Percentiles rank a stretch among this genome's conserved stretches.
phyloP scores from a whole-genome alignment of 2,113 vertebrate genomes.

The Dromiciops gliroides region DNA sequence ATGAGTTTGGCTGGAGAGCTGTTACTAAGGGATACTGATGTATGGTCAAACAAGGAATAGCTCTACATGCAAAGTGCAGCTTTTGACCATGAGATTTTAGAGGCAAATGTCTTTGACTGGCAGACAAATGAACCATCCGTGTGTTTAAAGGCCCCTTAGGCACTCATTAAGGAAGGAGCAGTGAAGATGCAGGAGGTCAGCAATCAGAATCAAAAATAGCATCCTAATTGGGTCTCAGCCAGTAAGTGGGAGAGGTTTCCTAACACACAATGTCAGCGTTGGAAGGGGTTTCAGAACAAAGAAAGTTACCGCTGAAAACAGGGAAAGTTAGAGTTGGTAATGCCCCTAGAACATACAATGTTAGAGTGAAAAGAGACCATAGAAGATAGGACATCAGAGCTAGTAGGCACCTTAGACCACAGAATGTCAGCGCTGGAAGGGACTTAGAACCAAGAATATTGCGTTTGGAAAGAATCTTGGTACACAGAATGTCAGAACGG shows the following conservation, averaged over 20 bases:
- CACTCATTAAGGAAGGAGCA: not conserved
- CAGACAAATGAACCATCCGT: not conserved
- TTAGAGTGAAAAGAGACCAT: not conserved
- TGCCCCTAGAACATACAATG: not conserved
- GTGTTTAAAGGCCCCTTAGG: not conserved
- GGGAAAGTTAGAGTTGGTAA: not conserved
- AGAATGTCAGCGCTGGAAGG: no score
- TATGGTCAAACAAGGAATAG: not conserved
- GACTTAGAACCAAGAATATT: not conserved
- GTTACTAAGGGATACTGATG: not conserved
- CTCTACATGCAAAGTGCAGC: not conserved
- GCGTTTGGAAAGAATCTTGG: not conserved
- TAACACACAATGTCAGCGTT: not conserved
- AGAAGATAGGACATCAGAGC: not conserved
- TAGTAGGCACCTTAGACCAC: not conserved
- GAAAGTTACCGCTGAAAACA: not conserved
- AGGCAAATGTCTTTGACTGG: not conserved
- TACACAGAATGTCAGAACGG: not conserved
- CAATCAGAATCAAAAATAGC: constrained; percentile 7
- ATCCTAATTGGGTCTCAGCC: not conserved
- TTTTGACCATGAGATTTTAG: not conserved
- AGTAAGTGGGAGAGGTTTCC: not conserved
- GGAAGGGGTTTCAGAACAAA: not conserved
- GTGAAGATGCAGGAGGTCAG: not conserved
- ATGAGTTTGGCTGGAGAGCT: not conserved